These are phyloP conservation scores for Champsocephalus gunnari DNA, from an alignment of 2,797 vertebrate genomes.

Conservation along the genomic window DNA sequence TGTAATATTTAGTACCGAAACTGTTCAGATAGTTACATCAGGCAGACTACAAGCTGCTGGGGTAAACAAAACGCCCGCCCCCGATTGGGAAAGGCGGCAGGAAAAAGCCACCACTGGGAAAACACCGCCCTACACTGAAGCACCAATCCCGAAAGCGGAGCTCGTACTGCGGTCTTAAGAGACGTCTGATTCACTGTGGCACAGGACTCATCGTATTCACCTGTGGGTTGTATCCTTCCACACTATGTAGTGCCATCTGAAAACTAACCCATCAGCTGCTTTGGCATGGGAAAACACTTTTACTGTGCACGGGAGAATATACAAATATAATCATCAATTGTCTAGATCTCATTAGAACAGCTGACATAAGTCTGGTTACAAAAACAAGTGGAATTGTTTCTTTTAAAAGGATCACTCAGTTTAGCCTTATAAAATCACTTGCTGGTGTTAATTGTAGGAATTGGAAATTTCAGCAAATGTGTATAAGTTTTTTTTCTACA, in stretches of 20 bases:
- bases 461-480: slow-evolving; percentile 88
- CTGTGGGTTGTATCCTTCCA: slow-evolving; percentile 49
- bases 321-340: slow-evolving; percentile 73
- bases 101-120: slow-evolving; percentile 60
- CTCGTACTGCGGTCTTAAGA: slow-evolving; percentile 39
- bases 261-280: slow-evolving; percentile 76
- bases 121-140: slow-evolving; percentile 60
- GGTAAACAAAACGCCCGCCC: slow-evolving; percentile 28
- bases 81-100: slow-evolving; percentile 49
- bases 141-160: slow-evolving; percentile 66
- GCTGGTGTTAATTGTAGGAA: slow-evolving; percentile 97
- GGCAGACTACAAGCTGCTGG: slow-evolving; percentile 54
- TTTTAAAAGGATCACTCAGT: slow-evolving; percentile 75
- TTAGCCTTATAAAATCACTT: slow-evolving; percentile 93
- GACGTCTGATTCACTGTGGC: slow-evolving; percentile 66
- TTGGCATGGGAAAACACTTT: slow-evolving; percentile 74
- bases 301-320: slow-evolving; percentile 66
- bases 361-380: slow-evolving; percentile 73
- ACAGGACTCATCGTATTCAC: slow-evolving; percentile 55
- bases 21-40: slow-evolving; percentile 22
- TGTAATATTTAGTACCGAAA: slow-evolving; percentile 65
- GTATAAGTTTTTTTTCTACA: slow-evolving; percentile 85
- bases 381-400: slow-evolving; percentile 65
- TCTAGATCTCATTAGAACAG: slow-evolving; percentile 68
- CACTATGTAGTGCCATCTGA: slow-evolving; percentile 61